These are phyloP conservation scores for Diarsia dahlii DNA, from an alignment of 2,888 invertebrate species.

Conservation along the genomic window DNA sequence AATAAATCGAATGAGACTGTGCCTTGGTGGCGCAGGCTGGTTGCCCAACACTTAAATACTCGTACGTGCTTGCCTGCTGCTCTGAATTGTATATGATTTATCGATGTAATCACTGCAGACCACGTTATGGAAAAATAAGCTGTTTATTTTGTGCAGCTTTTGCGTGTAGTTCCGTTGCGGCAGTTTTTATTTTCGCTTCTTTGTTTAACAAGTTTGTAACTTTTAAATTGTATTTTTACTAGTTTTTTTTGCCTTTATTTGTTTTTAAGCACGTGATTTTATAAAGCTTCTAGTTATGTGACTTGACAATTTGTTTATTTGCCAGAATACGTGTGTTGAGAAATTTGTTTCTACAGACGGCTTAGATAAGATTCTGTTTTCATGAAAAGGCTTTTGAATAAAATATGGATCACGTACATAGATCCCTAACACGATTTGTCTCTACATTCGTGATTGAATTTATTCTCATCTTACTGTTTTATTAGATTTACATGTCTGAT, in stretches of 20 bases:
- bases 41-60: slow-evolving; percentile 55
- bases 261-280: neutral
- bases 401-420: slow-evolving; percentile 7
- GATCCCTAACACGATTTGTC: slow-evolving; percentile 17
- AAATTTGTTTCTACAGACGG: neutral
- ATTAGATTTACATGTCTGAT: neutral
- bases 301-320: neutral
- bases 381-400: slow-evolving; percentile 14
- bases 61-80: slow-evolving; percentile 43
- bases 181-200: slow-evolving; percentile 13
- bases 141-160: slow-evolving; percentile 28
- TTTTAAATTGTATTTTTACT: neutral
- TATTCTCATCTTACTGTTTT: neutral
- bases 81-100: slow-evolving; percentile 55
- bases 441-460: slow-evolving; percentile 10
- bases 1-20: slow-evolving; percentile 87
- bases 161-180: slow-evolving; percentile 1
- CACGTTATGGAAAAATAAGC: slow-evolving; percentile 49
- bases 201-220: slow-evolving; percentile 14
- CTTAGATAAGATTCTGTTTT: slow-evolving; percentile 18
- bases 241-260: neutral
- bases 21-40: slow-evolving; percentile 70
- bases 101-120: slow-evolving; percentile 51
- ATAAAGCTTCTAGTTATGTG: neutral
- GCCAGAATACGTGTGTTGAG: neutral